These are phyloP conservation scores for Lasioglossum marginatum DNA, from an alignment of 2,888 invertebrate species.

Conservation along the genomic window DNA sequence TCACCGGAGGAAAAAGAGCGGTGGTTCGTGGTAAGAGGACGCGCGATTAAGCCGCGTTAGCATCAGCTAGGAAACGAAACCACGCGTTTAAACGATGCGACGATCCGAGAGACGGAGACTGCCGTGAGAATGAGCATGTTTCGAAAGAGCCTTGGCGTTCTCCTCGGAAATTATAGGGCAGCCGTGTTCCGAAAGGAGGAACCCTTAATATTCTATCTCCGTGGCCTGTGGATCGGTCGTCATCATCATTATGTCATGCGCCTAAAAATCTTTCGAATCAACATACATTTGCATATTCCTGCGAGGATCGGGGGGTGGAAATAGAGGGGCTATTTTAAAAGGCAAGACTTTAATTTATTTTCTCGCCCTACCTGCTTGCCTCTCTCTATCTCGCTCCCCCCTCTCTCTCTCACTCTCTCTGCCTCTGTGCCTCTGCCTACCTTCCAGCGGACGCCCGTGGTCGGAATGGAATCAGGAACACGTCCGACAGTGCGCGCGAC, in stretches of 20 bases:
- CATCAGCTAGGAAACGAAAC: slow-evolving; percentile 54
- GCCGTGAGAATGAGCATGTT: slow-evolving; percentile 65
- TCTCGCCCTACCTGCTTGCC: slow-evolving; percentile 56
- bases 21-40: neutral
- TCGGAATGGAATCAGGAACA: slow-evolving; percentile 71
- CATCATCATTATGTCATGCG: slow-evolving; percentile 73
- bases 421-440: neutral
- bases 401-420: neutral
- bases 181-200: slow-evolving; percentile 21
- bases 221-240: slow-evolving; percentile 52
- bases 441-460: slow-evolving; percentile 13
- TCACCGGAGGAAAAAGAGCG: neutral
- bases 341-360: slow-evolving; percentile 69
- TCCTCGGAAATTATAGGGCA: slow-evolving; percentile 66
- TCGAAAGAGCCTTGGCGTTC: slow-evolving; percentile 47
- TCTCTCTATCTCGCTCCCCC: neutral
- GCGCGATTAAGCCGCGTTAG: slow-evolving; percentile 52
- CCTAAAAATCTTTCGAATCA: slow-evolving; percentile 70
- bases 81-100: slow-evolving; percentile 49
- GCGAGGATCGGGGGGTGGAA: neutral
- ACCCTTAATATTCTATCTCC: slow-evolving; percentile 73
- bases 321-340: slow-evolving; percentile 57
- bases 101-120: slow-evolving; percentile 43
- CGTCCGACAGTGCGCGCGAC: slow-evolving; percentile 58
- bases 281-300: slow-evolving; percentile 72